Conservation (phyloP, 2,797 vertebrate genomes). For the Huso huso region DNA sequence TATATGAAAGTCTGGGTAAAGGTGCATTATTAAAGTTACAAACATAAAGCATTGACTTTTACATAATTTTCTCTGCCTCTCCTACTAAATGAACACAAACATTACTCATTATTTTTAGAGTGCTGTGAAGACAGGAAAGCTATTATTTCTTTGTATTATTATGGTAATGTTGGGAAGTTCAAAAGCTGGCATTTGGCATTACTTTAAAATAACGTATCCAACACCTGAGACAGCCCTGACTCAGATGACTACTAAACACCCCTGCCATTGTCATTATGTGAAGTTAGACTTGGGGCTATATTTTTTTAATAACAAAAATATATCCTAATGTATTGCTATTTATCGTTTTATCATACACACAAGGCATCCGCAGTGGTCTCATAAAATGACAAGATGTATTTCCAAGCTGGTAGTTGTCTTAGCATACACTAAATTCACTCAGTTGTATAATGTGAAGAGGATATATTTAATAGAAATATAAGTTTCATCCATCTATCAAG, state of each 20-base stretch:
- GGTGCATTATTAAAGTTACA: background rate
- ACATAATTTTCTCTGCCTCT: background rate
- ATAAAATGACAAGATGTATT: no score
- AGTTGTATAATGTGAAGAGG: no score
- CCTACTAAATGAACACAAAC: background rate
- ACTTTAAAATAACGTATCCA: conserved; percentile 12
- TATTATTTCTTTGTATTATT: background rate
- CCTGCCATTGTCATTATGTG: conserved; percentile 20
- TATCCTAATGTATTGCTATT: background rate
- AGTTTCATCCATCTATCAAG: no score
- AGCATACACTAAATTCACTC: no score
- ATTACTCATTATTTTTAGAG: background rate
- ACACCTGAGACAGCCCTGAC: conserved; percentile 19
- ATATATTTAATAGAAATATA: no score
- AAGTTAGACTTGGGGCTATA: conserved; percentile 32
- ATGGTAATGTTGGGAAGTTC: background rate
- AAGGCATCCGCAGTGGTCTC: no score
- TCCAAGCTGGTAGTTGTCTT: no score
- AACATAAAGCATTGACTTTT: background rate
- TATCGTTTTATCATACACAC: no score
- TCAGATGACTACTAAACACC: conserved; percentile 16
- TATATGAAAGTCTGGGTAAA: background rate
- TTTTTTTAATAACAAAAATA: conserved; percentile 30
- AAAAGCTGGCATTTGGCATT: conserved; percentile 14
- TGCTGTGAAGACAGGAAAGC: background rate